Evolutionary conservation across 2,113 vertebrate genomes (phyloP), one percentile per base, ranked within the genome.

Genomic region (Peromyscus leucopus): DNA sequence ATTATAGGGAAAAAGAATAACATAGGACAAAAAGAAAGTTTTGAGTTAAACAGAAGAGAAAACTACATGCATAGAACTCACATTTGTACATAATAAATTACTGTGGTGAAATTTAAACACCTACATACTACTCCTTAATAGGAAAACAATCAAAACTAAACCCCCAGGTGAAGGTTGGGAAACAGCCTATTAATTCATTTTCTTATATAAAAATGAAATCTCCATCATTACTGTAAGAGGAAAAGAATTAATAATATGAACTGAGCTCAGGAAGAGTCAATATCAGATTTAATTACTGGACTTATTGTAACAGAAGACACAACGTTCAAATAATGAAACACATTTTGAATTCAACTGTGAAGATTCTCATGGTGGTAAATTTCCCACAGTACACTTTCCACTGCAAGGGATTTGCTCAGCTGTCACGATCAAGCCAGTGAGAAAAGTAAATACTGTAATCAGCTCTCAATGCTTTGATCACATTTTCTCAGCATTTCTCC

Each of bases 201-300:
- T 91, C 61, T 97, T 61, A 94, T 6, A 4, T 11, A 83, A 72
- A 97, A 97, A 93, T 72, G 89, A 78, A 88, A 63, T 16, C 75
- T 87, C n/a, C 15, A 51, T 82, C 39, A 94, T 82, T 86, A 33
- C 72, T 96, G 16, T 71, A 72, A 83, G 79, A 78, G 21, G 39
- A 89, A 95, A 93, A 92, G n/a, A 51, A 90, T 90, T 90, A 63
- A 90, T 96, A 84, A 75, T 39, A 55, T 76, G 76, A 61, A 87
- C 42, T 78, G 28, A 93, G 36, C 67, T 24, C 15, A 51, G 74
- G 24, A 39, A 80, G 15, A 69, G 48, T 78, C 61, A 87, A 69
- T 78, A 74, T 63, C 17, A 83, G 51, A 93, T 93, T 91, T 96
- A 95, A 94, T 95, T 71, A 94, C 42, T 26, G 57, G 12, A 57